Evolutionary conservation across 2,888 invertebrate genomes (phyloP).

Genomic region (Ariolimax columbianus): DNA sequence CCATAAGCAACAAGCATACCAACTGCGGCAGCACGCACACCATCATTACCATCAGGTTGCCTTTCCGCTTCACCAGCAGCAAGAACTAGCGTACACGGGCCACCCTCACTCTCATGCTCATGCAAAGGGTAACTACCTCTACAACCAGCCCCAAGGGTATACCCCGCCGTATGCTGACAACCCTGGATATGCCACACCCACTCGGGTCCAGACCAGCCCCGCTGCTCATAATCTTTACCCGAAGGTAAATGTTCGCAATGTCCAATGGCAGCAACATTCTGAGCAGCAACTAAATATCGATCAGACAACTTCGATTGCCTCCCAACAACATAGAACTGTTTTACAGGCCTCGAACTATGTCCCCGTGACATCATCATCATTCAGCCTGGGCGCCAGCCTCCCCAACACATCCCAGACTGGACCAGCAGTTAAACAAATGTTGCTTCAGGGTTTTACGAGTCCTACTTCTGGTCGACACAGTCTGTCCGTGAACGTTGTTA

Average conservation of each 20-base stretch:
- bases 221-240: slow-evolving; percentile 46
- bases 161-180: slow-evolving; percentile 42
- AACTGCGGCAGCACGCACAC: slow-evolving; percentile 41
- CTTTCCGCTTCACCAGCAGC: slow-evolving; percentile 46
- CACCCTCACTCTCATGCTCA: slow-evolving; percentile 41
- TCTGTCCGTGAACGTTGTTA: slow-evolving; percentile 67
- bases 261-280: slow-evolving; percentile 53
- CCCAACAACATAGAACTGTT: neutral
- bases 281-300: slow-evolving; percentile 48
- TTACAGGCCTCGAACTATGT: slow-evolving; percentile 30
- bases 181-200: slow-evolving; percentile 54
- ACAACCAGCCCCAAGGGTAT: slow-evolving; percentile 31
- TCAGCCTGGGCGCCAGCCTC: slow-evolving; percentile 36
- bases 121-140: neutral
- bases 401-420: neutral
- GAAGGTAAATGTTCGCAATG: slow-evolving; percentile 46
- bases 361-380: slow-evolving; percentile 48
- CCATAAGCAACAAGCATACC: slow-evolving; percentile 41
- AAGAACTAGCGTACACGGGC: slow-evolving; percentile 41
- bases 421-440: slow-evolving; percentile 30
- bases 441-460: slow-evolving; percentile 51
- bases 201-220: slow-evolving; percentile 37
- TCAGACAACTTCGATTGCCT: slow-evolving; percentile 50
- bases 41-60: slow-evolving; percentile 38
- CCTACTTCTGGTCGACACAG: slow-evolving; percentile 53